A percentile compares a stretch with the other conserved stretches of the same genome.
phyloP scores from a whole-genome alignment of 2,888 invertebrate species.

The Catocala nupta region DNA sequence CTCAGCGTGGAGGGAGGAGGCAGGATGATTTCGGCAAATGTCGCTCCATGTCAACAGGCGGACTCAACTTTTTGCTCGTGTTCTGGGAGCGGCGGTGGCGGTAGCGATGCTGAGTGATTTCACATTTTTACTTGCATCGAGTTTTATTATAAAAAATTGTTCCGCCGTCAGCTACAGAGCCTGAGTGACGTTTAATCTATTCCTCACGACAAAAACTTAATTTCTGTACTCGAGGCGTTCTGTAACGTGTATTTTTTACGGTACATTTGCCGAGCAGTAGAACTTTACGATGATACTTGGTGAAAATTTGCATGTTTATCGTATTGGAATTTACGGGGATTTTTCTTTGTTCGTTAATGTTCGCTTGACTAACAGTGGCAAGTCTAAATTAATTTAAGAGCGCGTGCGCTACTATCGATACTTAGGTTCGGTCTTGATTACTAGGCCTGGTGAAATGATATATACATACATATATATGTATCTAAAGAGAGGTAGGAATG shows the following conservation, averaged over 20 bases:
- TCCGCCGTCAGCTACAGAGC: conserved; percentile 31
- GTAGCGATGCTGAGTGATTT: conserved; percentile 24
- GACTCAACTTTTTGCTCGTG: conserved; percentile 20
- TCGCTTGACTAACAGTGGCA: no score
- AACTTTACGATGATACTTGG: conserved; percentile 45
- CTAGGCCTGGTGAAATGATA: no score
- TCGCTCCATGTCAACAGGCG: conserved; percentile 12
- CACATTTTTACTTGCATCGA: conserved; percentile 39
- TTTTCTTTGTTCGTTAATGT: conserved; percentile 32
- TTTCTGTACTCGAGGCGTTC: conserved; percentile 39
- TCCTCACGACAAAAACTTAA: conserved; percentile 49
- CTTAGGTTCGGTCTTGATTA: no score
- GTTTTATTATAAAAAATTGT: conserved; percentile 40
- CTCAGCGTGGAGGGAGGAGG: not conserved
- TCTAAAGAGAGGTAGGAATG: no score
- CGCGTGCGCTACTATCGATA: no score
- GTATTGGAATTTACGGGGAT: conserved; percentile 27
- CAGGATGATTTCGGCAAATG: not conserved
- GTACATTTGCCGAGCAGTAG: conserved; percentile 27
- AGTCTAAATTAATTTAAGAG: no score
- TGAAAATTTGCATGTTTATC: conserved; percentile 37
- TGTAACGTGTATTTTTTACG: conserved; percentile 33
- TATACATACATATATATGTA: no score
- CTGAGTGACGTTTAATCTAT: conserved; percentile 56
- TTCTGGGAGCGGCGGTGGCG: conserved; percentile 13